phyloP scores from a whole-genome alignment of 2,113 vertebrate genomes.

The Dromas ardeola region DNA sequence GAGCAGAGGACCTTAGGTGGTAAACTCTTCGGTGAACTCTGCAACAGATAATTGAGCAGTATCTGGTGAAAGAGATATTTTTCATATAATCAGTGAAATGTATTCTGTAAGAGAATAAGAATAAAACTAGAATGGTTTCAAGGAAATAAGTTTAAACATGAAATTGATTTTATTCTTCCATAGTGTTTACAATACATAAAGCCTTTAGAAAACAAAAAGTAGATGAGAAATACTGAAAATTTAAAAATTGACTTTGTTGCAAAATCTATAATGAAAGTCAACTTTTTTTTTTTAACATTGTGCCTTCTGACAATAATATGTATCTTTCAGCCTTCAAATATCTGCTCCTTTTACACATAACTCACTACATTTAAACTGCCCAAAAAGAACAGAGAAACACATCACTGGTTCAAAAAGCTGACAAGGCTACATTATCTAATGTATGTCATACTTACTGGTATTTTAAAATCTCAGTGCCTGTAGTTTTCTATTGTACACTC shows the following conservation, averaged over 20 bases:
- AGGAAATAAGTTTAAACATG: not conserved
- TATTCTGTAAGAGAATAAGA: not conserved
- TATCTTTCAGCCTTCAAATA: not conserved
- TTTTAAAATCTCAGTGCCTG: not conserved
- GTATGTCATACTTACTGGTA: not conserved
- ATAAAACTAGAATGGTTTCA: not conserved
- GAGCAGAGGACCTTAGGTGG: not conserved
- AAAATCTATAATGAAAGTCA: not conserved
- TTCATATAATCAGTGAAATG: not conserved
- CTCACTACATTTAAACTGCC: not conserved
- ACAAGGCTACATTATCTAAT: not conserved
- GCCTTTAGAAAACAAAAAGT: not conserved
- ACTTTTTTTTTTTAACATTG: not conserved
- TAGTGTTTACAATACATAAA: not conserved
- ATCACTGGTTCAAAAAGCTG: not conserved
- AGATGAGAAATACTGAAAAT: not conserved
- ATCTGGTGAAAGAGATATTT: not conserved
- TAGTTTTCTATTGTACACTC: not conserved
- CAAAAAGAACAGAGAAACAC: not conserved
- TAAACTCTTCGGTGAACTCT: not conserved
- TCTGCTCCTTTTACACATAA: not conserved
- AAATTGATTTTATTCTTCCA: not conserved
- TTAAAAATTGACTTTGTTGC: not conserved
- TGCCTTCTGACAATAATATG: not conserved
- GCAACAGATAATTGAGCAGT: not conserved